A percentile compares a stretch with the other conserved stretches of the same genome.
Evolutionary conservation across 2,888 invertebrate genomes (phyloP).

Genomic region (Icerya purchasi): DNA sequence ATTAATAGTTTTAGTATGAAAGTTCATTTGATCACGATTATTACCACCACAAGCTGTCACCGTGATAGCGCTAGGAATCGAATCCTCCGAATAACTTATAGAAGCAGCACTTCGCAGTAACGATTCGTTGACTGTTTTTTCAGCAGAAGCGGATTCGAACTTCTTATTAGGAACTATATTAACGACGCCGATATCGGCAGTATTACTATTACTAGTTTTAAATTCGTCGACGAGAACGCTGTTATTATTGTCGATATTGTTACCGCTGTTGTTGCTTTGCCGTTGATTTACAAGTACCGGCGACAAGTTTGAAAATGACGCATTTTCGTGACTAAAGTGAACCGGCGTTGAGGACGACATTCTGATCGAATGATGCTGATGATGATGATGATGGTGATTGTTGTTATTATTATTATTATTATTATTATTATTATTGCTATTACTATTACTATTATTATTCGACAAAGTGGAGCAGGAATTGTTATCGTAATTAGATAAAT

Average conservation of each 20-base stretch:
- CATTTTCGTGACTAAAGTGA: neutral
- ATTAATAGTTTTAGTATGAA: neutral
- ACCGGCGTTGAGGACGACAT: neutral
- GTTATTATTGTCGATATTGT: too few species aligned
- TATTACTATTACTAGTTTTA: too few species aligned
- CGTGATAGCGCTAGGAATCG: neutral
- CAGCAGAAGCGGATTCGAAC: neutral
- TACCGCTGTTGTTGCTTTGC: too few species aligned
- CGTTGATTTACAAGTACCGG: too few species aligned
- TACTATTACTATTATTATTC: neutral
- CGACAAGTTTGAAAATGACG: neutral
- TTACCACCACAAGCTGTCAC: too few species aligned
- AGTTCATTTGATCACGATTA: neutral
- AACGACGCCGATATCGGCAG: neutral
- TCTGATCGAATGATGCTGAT: too few species aligned
- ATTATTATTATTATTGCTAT: neutral
- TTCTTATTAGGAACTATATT: neutral
- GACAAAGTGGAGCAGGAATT: too few species aligned
- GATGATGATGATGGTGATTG: too few species aligned
- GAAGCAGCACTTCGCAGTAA: neutral
- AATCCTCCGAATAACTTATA: neutral
- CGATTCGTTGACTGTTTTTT: neutral
- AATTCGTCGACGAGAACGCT: neutral
- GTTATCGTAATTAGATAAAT: neutral
- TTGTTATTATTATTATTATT: neutral